Conservation (phyloP, 2,113 vertebrate species). For the Furnarius figulus region DNA sequence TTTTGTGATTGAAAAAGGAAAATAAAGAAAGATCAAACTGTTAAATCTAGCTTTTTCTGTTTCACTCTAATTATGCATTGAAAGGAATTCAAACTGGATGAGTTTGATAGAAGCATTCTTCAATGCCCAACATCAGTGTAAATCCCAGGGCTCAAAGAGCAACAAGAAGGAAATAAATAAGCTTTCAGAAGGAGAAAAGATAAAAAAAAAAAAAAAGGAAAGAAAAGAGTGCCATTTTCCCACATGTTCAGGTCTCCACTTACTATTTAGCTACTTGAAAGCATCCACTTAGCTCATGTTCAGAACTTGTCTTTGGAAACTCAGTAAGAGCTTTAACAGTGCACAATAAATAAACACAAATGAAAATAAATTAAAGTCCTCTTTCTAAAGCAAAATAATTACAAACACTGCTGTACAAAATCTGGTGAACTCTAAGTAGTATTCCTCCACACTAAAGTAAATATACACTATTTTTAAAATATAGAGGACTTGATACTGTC, state of each 20-base stretch:
- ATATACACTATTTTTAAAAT: rapidly evolving
- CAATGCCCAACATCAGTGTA: neutral
- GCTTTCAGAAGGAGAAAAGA: neutral
- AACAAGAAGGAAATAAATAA: neutral
- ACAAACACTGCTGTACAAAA: neutral
- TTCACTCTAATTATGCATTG: neutral
- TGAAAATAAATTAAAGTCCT: neutral
- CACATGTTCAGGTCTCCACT: neutral
- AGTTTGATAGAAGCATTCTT: neutral
- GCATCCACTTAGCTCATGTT: neutral
- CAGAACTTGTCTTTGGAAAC: neutral
- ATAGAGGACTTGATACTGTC: rapidly evolving
- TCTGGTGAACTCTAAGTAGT: neutral
- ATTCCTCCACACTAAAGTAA: neutral
- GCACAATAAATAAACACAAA: neutral
- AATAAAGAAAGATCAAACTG: neutral
- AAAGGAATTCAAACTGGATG: neutral
- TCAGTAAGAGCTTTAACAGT: neutral
- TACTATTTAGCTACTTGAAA: neutral
- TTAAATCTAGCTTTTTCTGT: neutral
- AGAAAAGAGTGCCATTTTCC: neutral
- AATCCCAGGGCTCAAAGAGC: neutral
- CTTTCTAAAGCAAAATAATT: neutral
- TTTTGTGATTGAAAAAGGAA: neutral
- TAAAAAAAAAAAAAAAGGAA: rapidly evolving